Evolutionary conservation across 2,888 invertebrate species (phyloP), one percentile per base, ranked within the genome.

Genomic region (Cosmopolites sordidus): DNA sequence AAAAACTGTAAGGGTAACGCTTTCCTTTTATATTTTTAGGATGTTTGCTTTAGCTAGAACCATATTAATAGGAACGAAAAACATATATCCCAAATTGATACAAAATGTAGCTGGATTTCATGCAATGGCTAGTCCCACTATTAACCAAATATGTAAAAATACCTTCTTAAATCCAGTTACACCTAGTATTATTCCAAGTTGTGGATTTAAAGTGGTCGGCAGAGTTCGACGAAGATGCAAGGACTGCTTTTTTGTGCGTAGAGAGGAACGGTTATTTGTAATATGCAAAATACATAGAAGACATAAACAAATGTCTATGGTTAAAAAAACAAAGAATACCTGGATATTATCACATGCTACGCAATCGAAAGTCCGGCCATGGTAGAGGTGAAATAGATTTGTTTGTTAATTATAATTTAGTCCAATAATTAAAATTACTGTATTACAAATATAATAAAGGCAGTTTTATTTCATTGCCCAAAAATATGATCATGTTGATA

Each of bases 261-360:
- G 86, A 50, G 78, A 87, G 62, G 81, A 85, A 60, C 79, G 87
- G 53, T 67, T 82, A 62, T 87, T 83, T 70, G 82, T 89, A 38
- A 81, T 87, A 60, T 93, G 92, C 63, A 84, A 83, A 49, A 83
- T 83, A 18, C 83, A 83, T 67, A 85, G 84, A 16, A 80, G 91
- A 30, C 92, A 93, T 68, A 92, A 92, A 67, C 91, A 91, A 73
- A 86, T 85, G 82, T 74, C 83, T 12, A 84, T 84, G 78, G 79
- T 81, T 52, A 79, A 83, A 52, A 80, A 81, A 59, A 84, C 83
- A 9, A 79, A 80, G 58, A 86, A 86, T 62, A 84, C 84, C 14
- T 88, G 87, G 83, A 83, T 88, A 52, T 67, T 92, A 52, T 84
- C 89, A 1, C 85, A 85, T 70, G 89, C 86, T 2, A 84, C 83